Conservation (phyloP, 2,797 vertebrate species). For the Fistularia commersonii region DNA sequence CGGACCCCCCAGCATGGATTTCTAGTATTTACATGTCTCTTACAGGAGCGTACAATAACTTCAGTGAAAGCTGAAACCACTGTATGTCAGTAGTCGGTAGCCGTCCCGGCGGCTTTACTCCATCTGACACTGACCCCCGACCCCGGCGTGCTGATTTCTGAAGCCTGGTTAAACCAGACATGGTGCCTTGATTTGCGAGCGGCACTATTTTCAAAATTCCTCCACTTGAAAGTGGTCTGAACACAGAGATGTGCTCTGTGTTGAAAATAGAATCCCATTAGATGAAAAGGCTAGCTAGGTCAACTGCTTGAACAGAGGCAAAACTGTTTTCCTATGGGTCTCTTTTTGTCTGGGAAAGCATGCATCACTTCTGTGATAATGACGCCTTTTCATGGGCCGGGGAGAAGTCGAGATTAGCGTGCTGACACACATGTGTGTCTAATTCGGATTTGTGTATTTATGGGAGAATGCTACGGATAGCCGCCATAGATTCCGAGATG, state of each 20-base stretch:
- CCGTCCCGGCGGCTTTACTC: neutral
- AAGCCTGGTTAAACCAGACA: conserved; percentile 11
- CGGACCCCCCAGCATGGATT: neutral
- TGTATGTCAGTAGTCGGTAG: no score
- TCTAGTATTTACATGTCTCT: no score
- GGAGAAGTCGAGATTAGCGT: conserved; percentile 42
- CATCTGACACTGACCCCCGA: conserved; percentile 27
- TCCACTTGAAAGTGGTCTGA: conserved; percentile 29
- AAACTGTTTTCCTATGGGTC: conserved; percentile 66
- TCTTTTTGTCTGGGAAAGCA: conserved; percentile 48
- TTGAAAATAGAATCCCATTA: conserved; percentile 62
- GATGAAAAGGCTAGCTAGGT: conserved; percentile 64
- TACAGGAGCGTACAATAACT: no score
- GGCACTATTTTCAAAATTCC: conserved; percentile 46
- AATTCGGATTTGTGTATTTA: conserved; percentile 63
- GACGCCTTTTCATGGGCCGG: conserved; percentile 51
- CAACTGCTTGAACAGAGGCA: conserved; percentile 67
- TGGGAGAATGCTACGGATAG: conserved; percentile 40
- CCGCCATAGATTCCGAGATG: conserved; percentile 29
- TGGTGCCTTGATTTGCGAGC: conserved; percentile 26
- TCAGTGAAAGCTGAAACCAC: no score
- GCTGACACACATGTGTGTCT: conserved; percentile 58
- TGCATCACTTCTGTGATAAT: conserved; percentile 43
- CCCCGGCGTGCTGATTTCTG: conserved; percentile 3
- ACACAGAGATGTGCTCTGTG: conserved; percentile 62